Conservation (phyloP, 2,797 vertebrate genomes). For the Poliocrania exsul region DNA sequence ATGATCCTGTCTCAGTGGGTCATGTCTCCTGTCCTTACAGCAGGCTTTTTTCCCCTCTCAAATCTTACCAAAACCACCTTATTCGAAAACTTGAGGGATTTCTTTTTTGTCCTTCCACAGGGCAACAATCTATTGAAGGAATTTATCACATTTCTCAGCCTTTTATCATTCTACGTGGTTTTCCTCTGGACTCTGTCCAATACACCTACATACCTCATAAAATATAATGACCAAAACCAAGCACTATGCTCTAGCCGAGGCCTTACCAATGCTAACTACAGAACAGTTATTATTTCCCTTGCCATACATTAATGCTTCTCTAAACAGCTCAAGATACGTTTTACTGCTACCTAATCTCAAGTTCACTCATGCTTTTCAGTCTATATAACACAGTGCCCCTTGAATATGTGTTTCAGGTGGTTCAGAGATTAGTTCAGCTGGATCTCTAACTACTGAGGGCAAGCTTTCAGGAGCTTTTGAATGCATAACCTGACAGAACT, state of each 20-base stretch:
- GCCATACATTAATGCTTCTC: background rate
- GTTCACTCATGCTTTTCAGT: background rate
- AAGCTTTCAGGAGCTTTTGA: background rate
- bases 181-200: background rate
- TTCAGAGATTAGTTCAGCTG: background rate
- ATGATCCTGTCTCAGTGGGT: background rate
- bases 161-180: background rate
- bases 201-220: background rate
- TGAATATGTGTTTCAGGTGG: fast-evolving
- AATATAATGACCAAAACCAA: background rate
- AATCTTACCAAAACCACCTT: background rate
- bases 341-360: background rate
- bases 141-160: background rate
- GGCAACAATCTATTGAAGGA: background rate
- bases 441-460: background rate
- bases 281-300: background rate
- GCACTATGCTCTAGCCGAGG: background rate
- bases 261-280: background rate
- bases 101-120: background rate
- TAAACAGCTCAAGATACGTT: background rate
- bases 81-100: background rate
- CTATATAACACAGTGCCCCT: background rate
- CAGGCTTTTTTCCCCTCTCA: background rate
- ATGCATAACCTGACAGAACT: background rate
- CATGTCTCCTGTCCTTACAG: background rate